Conservation (phyloP, 2,888 invertebrate genomes). For the Megamerina dolium region DNA sequence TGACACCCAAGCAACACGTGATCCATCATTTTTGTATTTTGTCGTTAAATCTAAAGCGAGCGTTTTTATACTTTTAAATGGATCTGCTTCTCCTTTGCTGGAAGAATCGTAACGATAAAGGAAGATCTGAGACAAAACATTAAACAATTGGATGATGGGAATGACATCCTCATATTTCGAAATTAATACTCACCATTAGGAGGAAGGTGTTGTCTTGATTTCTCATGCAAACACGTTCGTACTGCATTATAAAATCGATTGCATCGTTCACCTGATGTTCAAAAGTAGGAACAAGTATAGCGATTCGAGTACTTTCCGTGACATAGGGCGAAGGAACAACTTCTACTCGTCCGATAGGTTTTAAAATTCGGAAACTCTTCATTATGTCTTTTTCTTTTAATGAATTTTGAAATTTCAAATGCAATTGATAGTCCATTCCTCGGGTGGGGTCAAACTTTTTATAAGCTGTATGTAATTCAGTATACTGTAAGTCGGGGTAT, state of each 20-base stretch:
- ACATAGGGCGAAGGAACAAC: conserved; percentile 91
- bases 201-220: conserved; percentile 74
- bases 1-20: conserved; percentile 65
- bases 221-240: conserved; percentile 66
- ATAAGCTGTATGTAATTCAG: conserved; percentile 64
- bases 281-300: conserved; percentile 67
- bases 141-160: conserved; percentile 6
- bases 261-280: conserved; percentile 55
- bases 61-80: conserved; percentile 59
- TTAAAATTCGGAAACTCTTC: conserved; percentile 71
- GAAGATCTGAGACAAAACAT: conserved; percentile 60
- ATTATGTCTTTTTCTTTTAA: conserved; percentile 46
- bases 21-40: conserved; percentile 62
- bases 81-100: conserved; percentile 60
- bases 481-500: conserved; percentile 52
- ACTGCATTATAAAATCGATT: conserved; percentile 64
- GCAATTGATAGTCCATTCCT: conserved; percentile 79
- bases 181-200: conserved; percentile 54
- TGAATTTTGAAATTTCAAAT: conserved; percentile 57
- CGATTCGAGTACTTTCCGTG: conserved; percentile 82
- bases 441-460: conserved; percentile 72
- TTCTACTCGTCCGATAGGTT: conserved; percentile 81
- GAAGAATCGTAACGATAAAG: conserved; percentile 59
- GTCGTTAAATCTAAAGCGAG: conserved; percentile 58
- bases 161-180: background rate